Conservation (phyloP, 2,113 vertebrate genomes). For the Clarias gariepinus region DNA sequence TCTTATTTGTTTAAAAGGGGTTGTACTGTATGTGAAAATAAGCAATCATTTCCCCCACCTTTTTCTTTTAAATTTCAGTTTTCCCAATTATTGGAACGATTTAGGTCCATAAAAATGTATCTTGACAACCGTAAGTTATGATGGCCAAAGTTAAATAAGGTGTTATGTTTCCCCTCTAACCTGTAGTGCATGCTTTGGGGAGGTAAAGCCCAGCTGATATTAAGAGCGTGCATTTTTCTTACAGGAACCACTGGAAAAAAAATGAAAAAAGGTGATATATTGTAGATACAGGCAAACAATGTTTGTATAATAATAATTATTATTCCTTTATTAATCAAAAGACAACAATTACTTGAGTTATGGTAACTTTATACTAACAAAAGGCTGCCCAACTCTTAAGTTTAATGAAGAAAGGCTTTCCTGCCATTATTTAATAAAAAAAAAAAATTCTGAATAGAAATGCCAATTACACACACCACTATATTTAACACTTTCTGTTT, state of each 20-base stretch:
- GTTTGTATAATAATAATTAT: background rate
- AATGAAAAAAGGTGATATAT: constrained; percentile 30
- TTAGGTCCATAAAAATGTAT: background rate
- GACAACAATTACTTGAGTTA: background rate
- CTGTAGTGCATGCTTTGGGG: constrained; percentile 91
- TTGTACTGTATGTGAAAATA: no score
- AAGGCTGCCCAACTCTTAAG: background rate
- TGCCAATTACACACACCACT: background rate
- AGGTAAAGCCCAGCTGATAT: constrained; percentile 92
- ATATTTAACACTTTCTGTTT: background rate
- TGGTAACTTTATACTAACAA: background rate
- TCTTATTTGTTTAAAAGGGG: no score
- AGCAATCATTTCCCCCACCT: no score
- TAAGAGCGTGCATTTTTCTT: constrained; percentile 91
- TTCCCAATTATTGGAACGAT: background rate
- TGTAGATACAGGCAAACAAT: background rate
- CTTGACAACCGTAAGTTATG: background rate
- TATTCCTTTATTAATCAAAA: background rate
- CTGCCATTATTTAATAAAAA: background rate
- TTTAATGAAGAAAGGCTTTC: background rate
- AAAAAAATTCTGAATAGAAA: background rate
- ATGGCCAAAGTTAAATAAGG: background rate
- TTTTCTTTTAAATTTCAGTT: background rate
- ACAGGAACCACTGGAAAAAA: constrained; percentile 89
- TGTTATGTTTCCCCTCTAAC: constrained; percentile 64